Evolutionary conservation across 2,888 invertebrate species (phyloP), one percentile per base, ranked within the genome.

Genomic region (Agrotis puta): DNA sequence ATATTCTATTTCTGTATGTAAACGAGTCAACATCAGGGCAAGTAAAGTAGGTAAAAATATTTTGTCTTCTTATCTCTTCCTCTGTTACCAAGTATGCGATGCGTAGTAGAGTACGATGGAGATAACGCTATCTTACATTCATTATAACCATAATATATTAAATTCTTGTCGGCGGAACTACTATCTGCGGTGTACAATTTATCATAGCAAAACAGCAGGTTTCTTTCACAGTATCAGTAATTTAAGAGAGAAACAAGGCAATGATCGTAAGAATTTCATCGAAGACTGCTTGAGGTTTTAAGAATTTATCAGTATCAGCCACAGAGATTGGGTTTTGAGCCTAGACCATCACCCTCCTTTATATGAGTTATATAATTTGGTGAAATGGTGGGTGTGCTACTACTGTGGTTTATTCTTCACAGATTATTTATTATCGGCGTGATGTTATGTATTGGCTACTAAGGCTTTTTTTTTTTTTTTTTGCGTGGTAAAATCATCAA

Each of bases 101-200:
- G 51, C 51, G 54, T 71, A 53, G 70, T 51, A 51, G 1, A 58
- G 57, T 24, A 61, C 20, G 4, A 11, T 22, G n/a, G 3, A 77
- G 79, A 79, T 79, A 79, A 68, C 59, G 47, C 39, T 74, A 80
- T 81, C 71, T 57, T 62, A 51, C 50, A 70, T 54, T 65, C 64
- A 76, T 65, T 70, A 56, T 72, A 65, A 51, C 62, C 50, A 61
- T 68, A 63, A 59, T 47, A 76, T 68, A 63, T 63, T 47, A 70
- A 48, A 64, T 57, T 80, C 56, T 56, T 69, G 61, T 58, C 51
- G 57, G 64, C 76, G 70, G 64, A 75, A 75, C 81, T 64, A 50
- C 57, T 80, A 80, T 80, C 76, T 75, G 69, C 22, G 9, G n/a
- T 43, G 45, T 62, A 50, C 20, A 58, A 45, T 73, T 56, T 74